These are phyloP conservation scores for Chloebia gouldiae DNA, from an alignment of 2,113 vertebrate species.

Conservation along the genomic window DNA sequence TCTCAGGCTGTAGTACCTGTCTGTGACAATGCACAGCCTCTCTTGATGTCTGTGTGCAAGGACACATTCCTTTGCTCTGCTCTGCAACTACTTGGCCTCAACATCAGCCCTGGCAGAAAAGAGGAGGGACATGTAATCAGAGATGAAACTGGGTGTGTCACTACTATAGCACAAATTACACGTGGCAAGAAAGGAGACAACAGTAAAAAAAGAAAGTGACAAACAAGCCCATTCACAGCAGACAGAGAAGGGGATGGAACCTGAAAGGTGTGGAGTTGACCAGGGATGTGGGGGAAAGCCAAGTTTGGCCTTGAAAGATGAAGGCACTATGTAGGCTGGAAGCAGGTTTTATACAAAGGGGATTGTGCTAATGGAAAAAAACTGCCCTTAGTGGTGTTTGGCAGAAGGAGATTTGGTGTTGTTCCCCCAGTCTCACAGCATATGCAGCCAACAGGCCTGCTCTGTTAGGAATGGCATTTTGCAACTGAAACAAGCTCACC, in stretches of 20 bases:
- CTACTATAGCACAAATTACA: background rate
- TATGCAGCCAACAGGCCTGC: background rate
- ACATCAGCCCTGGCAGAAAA: background rate
- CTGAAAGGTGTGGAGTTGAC: background rate
- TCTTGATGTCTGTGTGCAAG: rapidly evolving
- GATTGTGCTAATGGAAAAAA: background rate
- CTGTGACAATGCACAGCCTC: background rate
- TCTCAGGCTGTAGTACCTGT: background rate
- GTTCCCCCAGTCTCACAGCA: background rate
- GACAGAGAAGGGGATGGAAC: background rate
- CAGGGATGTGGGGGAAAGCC: background rate
- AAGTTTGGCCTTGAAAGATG: background rate
- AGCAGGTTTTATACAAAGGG: background rate
- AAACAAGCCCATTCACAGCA: background rate
- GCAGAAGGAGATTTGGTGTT: background rate
- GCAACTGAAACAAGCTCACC: background rate
- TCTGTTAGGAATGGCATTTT: background rate
- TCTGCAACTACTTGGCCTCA: background rate
- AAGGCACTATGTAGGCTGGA: background rate
- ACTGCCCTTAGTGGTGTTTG: background rate
- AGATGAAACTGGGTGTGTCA: background rate
- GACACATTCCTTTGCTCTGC: background rate
- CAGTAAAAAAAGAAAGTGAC: background rate
- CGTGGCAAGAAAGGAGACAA: background rate
- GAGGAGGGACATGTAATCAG: background rate